Evolutionary conservation across 1,140 invertebrate genomes (phyloP).

Genomic region (Hycleus cichorii): DNA sequence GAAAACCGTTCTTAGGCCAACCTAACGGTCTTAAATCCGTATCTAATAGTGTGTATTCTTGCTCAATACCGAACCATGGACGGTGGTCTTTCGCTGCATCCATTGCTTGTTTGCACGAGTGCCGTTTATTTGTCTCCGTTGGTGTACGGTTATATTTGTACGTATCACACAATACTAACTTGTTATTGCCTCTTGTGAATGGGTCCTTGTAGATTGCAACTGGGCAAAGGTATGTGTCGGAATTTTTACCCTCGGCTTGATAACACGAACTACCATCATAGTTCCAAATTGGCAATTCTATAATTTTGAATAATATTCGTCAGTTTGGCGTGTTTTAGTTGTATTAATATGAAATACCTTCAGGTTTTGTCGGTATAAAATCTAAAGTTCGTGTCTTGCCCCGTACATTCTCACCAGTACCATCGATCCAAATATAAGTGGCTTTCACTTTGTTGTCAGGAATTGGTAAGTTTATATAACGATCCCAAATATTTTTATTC

Average conservation of each 20-base stretch:
- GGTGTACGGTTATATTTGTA: constrained; percentile 60
- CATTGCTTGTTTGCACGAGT: constrained; percentile 52
- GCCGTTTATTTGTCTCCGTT: constrained; percentile 22
- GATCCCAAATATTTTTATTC: constrained; percentile 64
- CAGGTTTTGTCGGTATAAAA: constrained; percentile 63
- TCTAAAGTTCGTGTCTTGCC: constrained; percentile 83
- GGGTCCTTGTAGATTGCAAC: constrained; percentile 83
- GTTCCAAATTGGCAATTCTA: constrained; percentile 84
- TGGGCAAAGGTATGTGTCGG: constrained; percentile 78
- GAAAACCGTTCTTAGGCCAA: constrained; percentile 92
- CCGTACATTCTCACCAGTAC: constrained; percentile 79
- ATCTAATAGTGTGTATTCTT: constrained; percentile 91
- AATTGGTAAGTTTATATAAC: constrained; percentile 68
- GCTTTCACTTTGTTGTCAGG: constrained; percentile 71
- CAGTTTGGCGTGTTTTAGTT: neutral
- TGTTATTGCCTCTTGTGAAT: constrained; percentile 71
- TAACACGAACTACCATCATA: constrained; percentile 84
- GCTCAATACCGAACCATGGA: constrained; percentile 90
- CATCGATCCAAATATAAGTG: constrained; percentile 96
- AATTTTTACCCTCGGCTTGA: constrained; percentile 69
- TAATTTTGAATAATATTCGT: neutral
- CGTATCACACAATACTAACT: constrained; percentile 80
- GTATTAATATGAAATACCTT: constrained; percentile 43
- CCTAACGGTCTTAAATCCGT: constrained; percentile 84
- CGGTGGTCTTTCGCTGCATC: constrained; percentile 57